Percentiles rank a stretch among this genome's conserved stretches.
Evolutionary conservation across 1,140 invertebrate genomes (phyloP).

Genomic region (Cotesia glomerata): DNA sequence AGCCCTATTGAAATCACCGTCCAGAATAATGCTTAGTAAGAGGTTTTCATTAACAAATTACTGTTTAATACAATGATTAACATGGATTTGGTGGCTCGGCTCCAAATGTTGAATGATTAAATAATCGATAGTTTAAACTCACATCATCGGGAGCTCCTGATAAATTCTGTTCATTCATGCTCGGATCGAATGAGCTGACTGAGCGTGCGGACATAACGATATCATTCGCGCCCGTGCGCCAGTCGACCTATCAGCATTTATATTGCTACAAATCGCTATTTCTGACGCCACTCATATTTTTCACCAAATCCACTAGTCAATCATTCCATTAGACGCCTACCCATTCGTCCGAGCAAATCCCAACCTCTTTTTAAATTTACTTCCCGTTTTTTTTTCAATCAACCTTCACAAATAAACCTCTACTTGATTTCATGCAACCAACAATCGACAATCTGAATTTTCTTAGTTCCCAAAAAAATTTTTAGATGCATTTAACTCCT

Average conservation of each 20-base stretch:
- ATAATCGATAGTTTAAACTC: conserved; percentile 27
- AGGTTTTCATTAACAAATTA: conserved; percentile 27
- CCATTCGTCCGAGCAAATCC: not conserved
- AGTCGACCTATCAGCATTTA: conserved; percentile 25
- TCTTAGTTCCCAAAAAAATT: not conserved
- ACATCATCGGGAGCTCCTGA: conserved; percentile 15
- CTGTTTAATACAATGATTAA: conserved; percentile 16
- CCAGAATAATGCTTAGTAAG: not conserved
- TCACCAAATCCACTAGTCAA: not conserved
- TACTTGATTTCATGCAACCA: not conserved
- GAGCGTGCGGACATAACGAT: conserved; percentile 14
- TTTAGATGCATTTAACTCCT: too few relatives aligned
- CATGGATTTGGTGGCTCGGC: conserved; percentile 8
- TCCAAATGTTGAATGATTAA: conserved; percentile 19
- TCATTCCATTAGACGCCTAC: conserved; percentile 1
- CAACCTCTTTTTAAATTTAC: conserved; percentile 1
- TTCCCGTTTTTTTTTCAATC: not conserved
- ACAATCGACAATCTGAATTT: not conserved
- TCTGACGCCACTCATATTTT: conserved; percentile 14
- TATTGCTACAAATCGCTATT: conserved; percentile 16
- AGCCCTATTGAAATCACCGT: too few relatives aligned
- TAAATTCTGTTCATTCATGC: conserved; percentile 31
- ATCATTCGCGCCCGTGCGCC: conserved; percentile 18
- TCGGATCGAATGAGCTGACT: conserved; percentile 28
- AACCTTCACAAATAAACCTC: too few relatives aligned